phyloP scores from a whole-genome alignment of 35 echinoderm and acorn worm genomes.

The Anneissia japonica region DNA sequence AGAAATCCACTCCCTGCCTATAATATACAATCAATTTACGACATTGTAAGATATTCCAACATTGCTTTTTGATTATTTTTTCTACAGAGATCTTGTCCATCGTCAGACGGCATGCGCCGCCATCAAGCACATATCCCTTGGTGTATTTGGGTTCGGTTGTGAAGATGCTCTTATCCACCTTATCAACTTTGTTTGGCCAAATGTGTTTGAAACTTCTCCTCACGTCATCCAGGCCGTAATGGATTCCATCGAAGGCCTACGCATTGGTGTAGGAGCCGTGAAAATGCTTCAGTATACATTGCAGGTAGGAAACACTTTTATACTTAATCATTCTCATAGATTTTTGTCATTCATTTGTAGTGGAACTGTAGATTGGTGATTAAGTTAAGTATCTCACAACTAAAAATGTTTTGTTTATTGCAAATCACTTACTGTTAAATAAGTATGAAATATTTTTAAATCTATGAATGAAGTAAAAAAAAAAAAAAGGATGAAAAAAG shows the following conservation, averaged over 20 bases:
- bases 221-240: slow-evolving; percentile 95
- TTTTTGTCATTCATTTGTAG: too few species aligned
- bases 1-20: too few species aligned
- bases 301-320: slow-evolving; percentile 51
- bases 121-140: slow-evolving; percentile 98
- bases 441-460: too few species aligned
- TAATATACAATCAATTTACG: too few species aligned
- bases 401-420: too few species aligned
- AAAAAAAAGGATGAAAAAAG: too few species aligned
- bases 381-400: too few species aligned
- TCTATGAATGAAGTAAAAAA: too few species aligned
- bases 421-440: too few species aligned
- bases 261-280: slow-evolving; percentile 72
- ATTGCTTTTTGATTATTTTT: slow-evolving; percentile 1
- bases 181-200: slow-evolving; percentile 95
- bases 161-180: slow-evolving; percentile 92
- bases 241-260: slow-evolving; percentile 86
- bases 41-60: too few species aligned
- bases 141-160: slow-evolving; percentile 90
- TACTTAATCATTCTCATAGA: too few species aligned
- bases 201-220: slow-evolving; percentile 99
- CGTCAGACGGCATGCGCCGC: slow-evolving; percentile 94
- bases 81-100: slow-evolving; percentile 89
- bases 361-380: too few species aligned
- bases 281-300: slow-evolving; percentile 90